A percentile compares a stretch with the other conserved stretches of the same genome.
These are phyloP conservation scores for Kobus ellipsiprymnus DNA, from an alignment of 2,113 vertebrate species.

Conservation along the genomic window DNA sequence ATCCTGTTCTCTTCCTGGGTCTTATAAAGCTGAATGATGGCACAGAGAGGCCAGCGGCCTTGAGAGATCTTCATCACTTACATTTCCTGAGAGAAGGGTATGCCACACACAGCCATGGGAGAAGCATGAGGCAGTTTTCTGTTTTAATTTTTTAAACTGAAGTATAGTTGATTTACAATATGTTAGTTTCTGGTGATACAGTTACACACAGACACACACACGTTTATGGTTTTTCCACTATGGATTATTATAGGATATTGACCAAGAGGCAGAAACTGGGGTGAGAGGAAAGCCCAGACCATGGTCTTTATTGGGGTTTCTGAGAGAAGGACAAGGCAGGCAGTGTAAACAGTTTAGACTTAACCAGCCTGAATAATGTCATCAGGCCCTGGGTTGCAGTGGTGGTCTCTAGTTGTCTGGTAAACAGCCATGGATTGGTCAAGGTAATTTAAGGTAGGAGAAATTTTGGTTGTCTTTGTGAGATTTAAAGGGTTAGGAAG, in stretches of 20 bases:
- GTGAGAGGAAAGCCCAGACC: background rate
- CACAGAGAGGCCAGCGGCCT: background rate
- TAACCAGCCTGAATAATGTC: background rate
- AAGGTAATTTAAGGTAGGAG: background rate
- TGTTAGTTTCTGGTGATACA: background rate
- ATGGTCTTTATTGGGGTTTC: background rate
- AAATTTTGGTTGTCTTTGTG: background rate
- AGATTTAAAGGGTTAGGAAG: background rate
- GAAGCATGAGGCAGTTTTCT: background rate
- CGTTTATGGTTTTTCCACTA: background rate
- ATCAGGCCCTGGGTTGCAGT: fast-evolving
- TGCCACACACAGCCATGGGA: fast-evolving
- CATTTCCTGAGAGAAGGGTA: background rate
- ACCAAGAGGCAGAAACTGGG: background rate
- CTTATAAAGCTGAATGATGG: background rate
- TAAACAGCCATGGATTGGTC: background rate
- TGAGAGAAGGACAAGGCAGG: background rate
- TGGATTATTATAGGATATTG: background rate
- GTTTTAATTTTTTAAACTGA: background rate
- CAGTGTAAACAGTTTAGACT: background rate
- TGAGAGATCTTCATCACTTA: background rate
- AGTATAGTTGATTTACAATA: background rate
- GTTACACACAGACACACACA: background rate
- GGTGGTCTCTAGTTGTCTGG: background rate
- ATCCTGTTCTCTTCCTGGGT: background rate